These are phyloP conservation scores for Sphenodon punctatus DNA, from an alignment of 2,797 vertebrate species.

Conservation along the genomic window DNA sequence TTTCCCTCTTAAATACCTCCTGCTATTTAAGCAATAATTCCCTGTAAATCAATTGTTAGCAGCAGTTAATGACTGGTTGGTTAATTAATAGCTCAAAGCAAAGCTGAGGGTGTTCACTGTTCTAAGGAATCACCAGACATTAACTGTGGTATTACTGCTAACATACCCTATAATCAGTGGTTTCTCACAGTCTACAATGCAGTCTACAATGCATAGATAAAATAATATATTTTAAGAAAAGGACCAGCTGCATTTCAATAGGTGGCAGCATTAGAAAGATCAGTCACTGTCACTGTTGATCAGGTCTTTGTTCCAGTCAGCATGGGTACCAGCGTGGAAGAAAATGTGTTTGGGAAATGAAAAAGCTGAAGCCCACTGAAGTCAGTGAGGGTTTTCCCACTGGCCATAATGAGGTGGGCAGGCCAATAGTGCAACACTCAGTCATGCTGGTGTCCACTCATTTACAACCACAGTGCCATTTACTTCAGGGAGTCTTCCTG, in stretches of 20 bases:
- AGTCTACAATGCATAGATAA: not conserved
- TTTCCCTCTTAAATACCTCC: slow-evolving; percentile 80
- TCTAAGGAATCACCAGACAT: slow-evolving; percentile 62
- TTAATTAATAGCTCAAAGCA: slow-evolving; percentile 82
- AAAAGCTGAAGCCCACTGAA: not conserved
- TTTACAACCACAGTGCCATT: not conserved
- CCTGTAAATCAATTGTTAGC: slow-evolving; percentile 80
- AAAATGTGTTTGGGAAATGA: rapidly evolving
- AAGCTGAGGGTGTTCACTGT: slow-evolving; percentile 69
- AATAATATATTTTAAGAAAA: slow-evolving; percentile 26
- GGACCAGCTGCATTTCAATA: not conserved
- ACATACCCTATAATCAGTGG: slow-evolving; percentile 56
- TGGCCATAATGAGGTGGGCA: too few relatives aligned
- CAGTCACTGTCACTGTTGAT: not conserved
- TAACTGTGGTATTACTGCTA: slow-evolving; percentile 54
- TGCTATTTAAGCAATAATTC: slow-evolving; percentile 78
- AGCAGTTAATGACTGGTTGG: slow-evolving; percentile 79
- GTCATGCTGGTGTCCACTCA: not conserved
- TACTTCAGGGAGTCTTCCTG: not conserved
- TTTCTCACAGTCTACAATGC: slow-evolving; percentile 12
- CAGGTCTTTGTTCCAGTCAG: not conserved
- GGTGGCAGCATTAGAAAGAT: not conserved
- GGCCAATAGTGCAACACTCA: not conserved
- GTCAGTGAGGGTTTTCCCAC: not conserved
- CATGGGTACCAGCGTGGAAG: rapidly evolving